Percentiles rank a stretch among this genome's conserved stretches.
phyloP scores from a whole-genome alignment of 2,888 invertebrate species.

The Ormyrus rosae region DNA sequence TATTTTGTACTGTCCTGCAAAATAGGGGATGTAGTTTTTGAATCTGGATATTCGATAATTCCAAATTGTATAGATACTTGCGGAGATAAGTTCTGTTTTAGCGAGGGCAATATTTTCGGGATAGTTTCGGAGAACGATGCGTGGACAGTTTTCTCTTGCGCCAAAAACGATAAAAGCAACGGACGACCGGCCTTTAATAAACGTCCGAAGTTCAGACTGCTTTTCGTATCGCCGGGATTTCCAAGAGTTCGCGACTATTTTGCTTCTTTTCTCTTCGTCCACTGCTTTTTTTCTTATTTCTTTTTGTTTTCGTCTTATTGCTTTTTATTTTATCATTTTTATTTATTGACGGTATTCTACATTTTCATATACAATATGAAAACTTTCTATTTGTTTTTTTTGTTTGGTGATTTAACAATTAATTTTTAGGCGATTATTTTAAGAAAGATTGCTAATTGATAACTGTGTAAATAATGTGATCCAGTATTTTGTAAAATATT shows the following conservation, averaged over 20 bases:
- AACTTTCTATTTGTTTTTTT: too few relatives aligned
- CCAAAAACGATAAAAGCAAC: slow-evolving; percentile 48
- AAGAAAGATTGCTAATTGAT: too few relatives aligned
- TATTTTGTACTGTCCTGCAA: too few relatives aligned
- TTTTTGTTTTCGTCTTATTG: not conserved
- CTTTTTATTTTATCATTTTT: not conserved
- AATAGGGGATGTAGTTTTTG: too few relatives aligned
- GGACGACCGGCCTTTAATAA: slow-evolving; percentile 41
- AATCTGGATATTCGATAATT: too few relatives aligned
- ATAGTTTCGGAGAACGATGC: slow-evolving; percentile 32
- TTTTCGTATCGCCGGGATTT: slow-evolving; percentile 33
- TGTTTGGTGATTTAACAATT: too few relatives aligned
- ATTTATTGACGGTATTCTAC: not conserved
- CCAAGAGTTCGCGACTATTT: slow-evolving; percentile 11
- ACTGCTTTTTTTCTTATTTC: not conserved
- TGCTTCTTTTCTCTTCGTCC: not conserved
- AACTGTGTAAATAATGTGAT: too few relatives aligned
- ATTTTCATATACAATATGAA: too few relatives aligned
- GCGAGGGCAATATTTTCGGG: slow-evolving; percentile 31
- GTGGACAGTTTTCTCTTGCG: slow-evolving; percentile 9
- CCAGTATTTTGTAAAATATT: too few relatives aligned
- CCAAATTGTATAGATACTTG: too few relatives aligned
- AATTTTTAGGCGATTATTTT: too few relatives aligned
- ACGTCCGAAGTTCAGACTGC: slow-evolving; percentile 36
- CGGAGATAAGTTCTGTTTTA: too few relatives aligned